phyloP scores from a whole-genome alignment of 2,113 vertebrate species.

The Tyrannus savana region DNA sequence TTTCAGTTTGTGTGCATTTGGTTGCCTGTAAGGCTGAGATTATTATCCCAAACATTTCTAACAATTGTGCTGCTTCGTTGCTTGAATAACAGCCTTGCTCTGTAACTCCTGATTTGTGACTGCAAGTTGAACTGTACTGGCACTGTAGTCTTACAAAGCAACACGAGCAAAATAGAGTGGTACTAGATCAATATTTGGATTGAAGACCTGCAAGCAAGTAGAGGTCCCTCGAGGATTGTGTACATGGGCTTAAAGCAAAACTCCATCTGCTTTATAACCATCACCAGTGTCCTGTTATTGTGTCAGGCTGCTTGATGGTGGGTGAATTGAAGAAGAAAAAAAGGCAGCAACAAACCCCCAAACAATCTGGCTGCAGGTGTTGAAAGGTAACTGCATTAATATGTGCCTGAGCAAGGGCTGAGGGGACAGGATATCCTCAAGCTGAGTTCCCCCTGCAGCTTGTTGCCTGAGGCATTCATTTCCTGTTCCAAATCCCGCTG shows the following conservation, averaged over 20 bases:
- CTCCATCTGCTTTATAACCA: background rate
- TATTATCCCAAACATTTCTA: background rate
- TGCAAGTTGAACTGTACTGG: background rate
- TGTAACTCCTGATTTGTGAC: background rate
- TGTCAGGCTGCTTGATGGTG: background rate
- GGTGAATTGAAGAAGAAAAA: background rate
- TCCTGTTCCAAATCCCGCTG: background rate
- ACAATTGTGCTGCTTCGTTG: background rate
- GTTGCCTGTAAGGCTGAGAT: background rate
- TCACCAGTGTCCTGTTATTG: background rate
- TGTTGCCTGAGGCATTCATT: background rate
- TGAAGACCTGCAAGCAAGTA: background rate
- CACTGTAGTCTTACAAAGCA: background rate
- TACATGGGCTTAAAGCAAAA: background rate
- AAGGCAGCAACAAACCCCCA: background rate
- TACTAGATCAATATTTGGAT: background rate
- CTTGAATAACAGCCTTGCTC: background rate
- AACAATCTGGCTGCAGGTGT: background rate
- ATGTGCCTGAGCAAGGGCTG: background rate
- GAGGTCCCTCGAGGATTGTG: background rate
- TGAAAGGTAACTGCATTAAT: background rate
- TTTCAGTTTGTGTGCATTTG: background rate
- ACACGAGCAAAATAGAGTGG: background rate
- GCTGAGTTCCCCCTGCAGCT: background rate
- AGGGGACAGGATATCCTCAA: background rate